Percentiles rank a stretch among this genome's conserved stretches.
Evolutionary conservation across 2,113 vertebrate species (phyloP).

Genomic region (Hippocampus comes): DNA sequence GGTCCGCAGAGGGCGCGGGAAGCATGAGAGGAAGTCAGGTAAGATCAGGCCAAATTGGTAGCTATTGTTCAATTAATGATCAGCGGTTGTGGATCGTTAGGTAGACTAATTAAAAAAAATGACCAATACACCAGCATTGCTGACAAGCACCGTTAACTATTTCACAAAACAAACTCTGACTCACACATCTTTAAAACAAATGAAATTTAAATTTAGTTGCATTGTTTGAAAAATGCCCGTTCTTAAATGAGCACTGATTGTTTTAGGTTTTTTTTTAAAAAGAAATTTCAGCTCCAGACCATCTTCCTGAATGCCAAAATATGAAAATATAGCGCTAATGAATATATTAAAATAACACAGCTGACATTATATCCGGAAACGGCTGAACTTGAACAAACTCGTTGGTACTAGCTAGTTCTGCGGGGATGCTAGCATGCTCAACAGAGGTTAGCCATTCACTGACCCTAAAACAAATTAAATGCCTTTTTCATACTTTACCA

Average conservation of each 20-base stretch:
- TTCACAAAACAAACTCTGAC: no score
- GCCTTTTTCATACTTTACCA: no score
- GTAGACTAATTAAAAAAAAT: no score
- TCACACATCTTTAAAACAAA: background rate
- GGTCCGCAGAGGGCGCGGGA: constrained; percentile 54
- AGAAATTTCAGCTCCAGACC: background rate
- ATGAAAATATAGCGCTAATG: background rate
- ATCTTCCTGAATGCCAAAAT: background rate
- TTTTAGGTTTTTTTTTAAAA: background rate
- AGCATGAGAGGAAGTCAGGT: constrained; percentile 45
- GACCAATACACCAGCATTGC: no score
- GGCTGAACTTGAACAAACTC: background rate
- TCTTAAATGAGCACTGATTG: background rate
- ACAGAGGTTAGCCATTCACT: no score
- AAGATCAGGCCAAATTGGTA: constrained; percentile 25
- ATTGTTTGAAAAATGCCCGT: background rate
- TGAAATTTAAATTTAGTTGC: background rate
- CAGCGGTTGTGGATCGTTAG: background rate
- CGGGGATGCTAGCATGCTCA: no score
- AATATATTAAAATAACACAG: background rate
- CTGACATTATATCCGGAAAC: background rate
- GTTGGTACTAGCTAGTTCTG: no score
- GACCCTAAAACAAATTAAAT: no score
- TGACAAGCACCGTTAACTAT: no score
- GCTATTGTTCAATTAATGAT: constrained; percentile 22